Percentiles rank a stretch among this genome's conserved stretches.
phyloP scores from a whole-genome alignment of 2,888 invertebrate species.

The Agonopterix heracliana region DNA sequence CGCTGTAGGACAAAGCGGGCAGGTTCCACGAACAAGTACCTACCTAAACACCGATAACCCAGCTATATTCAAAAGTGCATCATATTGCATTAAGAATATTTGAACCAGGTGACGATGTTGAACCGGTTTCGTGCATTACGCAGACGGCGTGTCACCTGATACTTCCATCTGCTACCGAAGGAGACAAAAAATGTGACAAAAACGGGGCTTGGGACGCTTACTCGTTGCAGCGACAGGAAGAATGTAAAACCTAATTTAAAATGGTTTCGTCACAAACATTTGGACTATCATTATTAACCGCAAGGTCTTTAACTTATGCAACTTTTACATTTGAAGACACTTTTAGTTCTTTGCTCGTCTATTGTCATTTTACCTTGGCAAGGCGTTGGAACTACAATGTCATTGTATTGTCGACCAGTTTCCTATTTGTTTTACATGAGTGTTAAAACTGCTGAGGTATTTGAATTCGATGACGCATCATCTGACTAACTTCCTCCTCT shows the following conservation, averaged over 20 bases:
- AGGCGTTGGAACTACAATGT: slow-evolving; percentile 30
- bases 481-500: no score
- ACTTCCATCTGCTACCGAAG: slow-evolving; percentile 12
- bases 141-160: slow-evolving; percentile 19
- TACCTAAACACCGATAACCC: slow-evolving; percentile 4
- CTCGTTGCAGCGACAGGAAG: not conserved
- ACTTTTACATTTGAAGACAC: slow-evolving; percentile 8
- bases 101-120: not conserved
- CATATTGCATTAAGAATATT: slow-evolving; percentile 1
- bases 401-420: slow-evolving; percentile 29
- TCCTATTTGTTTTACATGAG: not conserved
- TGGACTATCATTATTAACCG: not conserved
- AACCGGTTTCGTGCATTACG: slow-evolving; percentile 6
- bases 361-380: slow-evolving; percentile 28
- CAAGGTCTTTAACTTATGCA: slow-evolving; percentile 11
- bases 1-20: slow-evolving; percentile 1
- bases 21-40: not conserved
- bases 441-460: no score
- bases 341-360: slow-evolving; percentile 2
- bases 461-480: slow-evolving; percentile 3
- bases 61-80: slow-evolving; percentile 4
- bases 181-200: slow-evolving; percentile 3
- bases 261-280: no score
- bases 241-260: not conserved
- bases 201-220: not conserved